Evolutionary conservation across 2,113 vertebrate species (phyloP), one percentile per base, ranked within the genome.

Genomic region (Rhinichthys klamathensis): DNA sequence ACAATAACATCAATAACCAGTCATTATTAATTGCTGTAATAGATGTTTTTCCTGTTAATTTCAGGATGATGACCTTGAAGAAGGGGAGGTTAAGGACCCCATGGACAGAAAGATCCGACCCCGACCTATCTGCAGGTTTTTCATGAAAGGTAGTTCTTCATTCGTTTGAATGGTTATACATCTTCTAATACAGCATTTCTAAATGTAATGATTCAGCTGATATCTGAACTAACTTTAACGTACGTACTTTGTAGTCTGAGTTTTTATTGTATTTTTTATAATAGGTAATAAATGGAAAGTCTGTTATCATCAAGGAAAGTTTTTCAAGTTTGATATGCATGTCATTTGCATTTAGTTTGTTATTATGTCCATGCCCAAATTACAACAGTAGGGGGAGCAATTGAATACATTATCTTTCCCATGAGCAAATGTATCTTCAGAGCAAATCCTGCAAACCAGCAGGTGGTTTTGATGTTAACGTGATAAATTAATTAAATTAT

Each of bases 21-120:
- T 21, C 1, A 10, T 69, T 23, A 69, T 4, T 1, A 70, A 11
- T 35, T 70, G 18, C 32, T 25, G n/a, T 75, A 8, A 75, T 18
- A 46, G 6, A 18, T 56, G 0, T 56, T 56, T 75, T 77, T 56
- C 10, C 63, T 51, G 5, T 23, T 2, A 46, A 10, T 51, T 90
- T 82, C 92, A 99, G 98, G 98, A 99, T 51, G 98, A 99, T 76
- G 98, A 99, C 87, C 94, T 99, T 84, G 98, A 99, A 79, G 98
- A 99, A 88, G 98, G 98, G 0, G 98, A 99, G 88, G 98, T 99
- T 3, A 99, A 99, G 90, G 98, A 99, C 91, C 97, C 98, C 70
- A 97, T 95, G 0, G 98, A 99, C 91, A 94, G 97, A 82, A 99
- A 99, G 93, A 96, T 98, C 92, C 93, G 98, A 91, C 98, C 98